phyloP scores from a whole-genome alignment of 2,113 vertebrate species.

The Strix aluco region DNA sequence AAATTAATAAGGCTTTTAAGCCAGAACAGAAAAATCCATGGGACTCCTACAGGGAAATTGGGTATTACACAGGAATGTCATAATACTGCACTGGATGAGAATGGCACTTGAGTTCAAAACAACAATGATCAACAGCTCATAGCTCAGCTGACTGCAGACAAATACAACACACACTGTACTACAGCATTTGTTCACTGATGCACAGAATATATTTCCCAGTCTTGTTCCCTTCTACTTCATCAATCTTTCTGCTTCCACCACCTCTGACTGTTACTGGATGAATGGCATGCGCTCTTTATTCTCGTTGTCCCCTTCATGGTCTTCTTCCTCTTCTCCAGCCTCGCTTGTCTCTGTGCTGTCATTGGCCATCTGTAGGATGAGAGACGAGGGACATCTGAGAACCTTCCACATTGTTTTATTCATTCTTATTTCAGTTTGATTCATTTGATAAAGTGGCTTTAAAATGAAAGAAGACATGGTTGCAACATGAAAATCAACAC shows the following conservation, averaged over 20 bases:
- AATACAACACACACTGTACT: constrained; percentile 84
- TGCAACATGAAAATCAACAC: neutral
- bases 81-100: constrained; percentile 74
- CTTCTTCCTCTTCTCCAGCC: constrained; percentile 96
- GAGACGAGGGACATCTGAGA: neutral
- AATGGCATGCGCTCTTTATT: constrained; percentile 98
- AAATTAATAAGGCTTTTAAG: constrained; percentile 52
- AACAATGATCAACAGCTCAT: constrained; percentile 81
- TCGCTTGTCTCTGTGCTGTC: constrained; percentile 99
- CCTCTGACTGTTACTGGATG: constrained; percentile 84
- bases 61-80: constrained; percentile 37
- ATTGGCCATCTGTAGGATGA: constrained; percentile 89
- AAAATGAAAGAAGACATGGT: neutral
- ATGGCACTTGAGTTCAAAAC: constrained; percentile 86
- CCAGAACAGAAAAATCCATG: constrained; percentile 49
- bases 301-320: constrained; percentile 93
- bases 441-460: neutral
- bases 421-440: neutral
- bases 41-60: constrained; percentile 22
- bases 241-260: neutral
- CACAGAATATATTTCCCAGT: constrained; percentile 73
- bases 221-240: constrained; percentile 54
- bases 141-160: constrained; percentile 85
- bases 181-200: constrained; percentile 83
- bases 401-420: neutral